Percentiles rank a stretch among this genome's conserved stretches.
phyloP scores from a whole-genome alignment of 2,113 vertebrate species.

The Tupaia tana region DNA sequence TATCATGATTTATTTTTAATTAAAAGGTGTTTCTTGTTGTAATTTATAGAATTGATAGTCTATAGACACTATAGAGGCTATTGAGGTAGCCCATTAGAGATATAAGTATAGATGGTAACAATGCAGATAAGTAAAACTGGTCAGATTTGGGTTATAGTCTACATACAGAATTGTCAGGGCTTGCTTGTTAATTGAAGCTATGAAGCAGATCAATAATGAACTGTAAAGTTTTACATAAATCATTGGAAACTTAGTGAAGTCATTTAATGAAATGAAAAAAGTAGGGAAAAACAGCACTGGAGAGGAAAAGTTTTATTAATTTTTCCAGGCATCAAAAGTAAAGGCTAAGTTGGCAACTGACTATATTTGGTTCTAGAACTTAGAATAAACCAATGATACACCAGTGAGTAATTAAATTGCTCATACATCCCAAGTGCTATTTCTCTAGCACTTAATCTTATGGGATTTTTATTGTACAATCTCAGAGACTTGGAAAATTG shows the following conservation, averaged over 20 bases:
- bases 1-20: background rate
- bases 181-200: background rate
- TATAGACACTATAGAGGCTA: background rate
- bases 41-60: background rate
- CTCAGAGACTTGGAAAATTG: background rate
- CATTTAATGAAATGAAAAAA: background rate
- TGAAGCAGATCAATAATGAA: background rate
- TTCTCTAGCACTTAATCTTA: background rate
- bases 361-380: background rate
- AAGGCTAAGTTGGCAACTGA: background rate
- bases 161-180: background rate
- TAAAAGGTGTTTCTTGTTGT: background rate
- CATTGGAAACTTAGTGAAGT: background rate
- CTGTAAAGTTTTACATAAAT: background rate
- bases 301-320: background rate
- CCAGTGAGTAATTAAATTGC: background rate
- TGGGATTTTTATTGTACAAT: background rate
- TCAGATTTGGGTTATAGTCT: background rate
- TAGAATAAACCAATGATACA: background rate
- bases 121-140: background rate
- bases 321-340: background rate
- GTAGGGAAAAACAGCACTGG: rapidly evolving
- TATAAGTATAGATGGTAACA: background rate
- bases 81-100: background rate
- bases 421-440: background rate